Base-by-base conservation (phyloP, 2,888 invertebrate species). In the Bruchidius siliquastri region DNA sequence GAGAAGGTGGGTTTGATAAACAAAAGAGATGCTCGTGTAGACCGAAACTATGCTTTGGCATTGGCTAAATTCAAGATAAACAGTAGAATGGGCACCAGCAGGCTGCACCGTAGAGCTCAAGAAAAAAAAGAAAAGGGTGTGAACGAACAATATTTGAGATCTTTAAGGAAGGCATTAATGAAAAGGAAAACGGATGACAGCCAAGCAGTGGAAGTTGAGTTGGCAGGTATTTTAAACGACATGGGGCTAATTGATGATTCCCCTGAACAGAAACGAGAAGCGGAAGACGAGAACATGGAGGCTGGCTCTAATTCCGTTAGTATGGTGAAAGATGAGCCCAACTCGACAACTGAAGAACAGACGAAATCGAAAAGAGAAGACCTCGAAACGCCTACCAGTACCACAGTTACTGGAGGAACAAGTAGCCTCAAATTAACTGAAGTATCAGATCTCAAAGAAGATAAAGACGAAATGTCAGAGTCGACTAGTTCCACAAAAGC, bases 1-100 rank as follows among this genome's bases (percentile, higher is more conserved):
- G 72, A 76, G 22, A 72, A n/a, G 20, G 72, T 72, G 0, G 75
- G 73, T 49, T 80, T 76, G 73, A 30, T 76, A 4, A 80, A 79
- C 22, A 22, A 68, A 68, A 22, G 68, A 68, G 68, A 21, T 68
- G 68, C 21, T 68, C 21, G 72, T 72, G 21, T 21, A 72, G 26
- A 49, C n/a, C 68, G 21, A 21, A 67, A 22, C 67, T 67, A 67
- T 26, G 26, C 21, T 26, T 49, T 49, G 6, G 20, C 13, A 3
- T 21, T 83, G 18, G 81, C 83, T 6, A 81, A 82, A 76, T 83
- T 83, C 72, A 82, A 82, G 77, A 79, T 83, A 67, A 80, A 80
- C 71, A 81, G 77, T 69, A 80, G 77, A 78, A 68, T 83, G 66
- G 80, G 80, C 22, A 80, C 20, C n/a, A 71, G 20, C 67, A 67